phyloP scores from a whole-genome alignment of 2,113 vertebrate species.

The Amphiprion percula region DNA sequence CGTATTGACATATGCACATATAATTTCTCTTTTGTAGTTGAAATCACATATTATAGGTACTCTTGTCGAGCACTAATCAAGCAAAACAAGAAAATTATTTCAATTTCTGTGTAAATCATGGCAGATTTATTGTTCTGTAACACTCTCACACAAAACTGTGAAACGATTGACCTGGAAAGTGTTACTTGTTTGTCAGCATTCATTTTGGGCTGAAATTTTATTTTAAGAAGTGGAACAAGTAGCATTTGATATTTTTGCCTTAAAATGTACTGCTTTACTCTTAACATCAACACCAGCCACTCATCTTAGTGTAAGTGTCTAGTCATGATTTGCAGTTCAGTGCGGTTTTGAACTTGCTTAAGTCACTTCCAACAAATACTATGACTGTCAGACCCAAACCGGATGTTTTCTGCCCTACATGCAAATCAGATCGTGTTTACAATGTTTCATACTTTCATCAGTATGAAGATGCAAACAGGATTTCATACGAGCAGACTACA shows the following conservation, averaged over 20 bases:
- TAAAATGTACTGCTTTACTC: background rate
- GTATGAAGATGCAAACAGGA: background rate
- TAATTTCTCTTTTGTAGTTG: no score
- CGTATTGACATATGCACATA: no score
- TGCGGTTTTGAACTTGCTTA: background rate
- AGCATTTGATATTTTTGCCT: background rate
- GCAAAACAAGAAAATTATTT: no score
- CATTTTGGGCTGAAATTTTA: no score
- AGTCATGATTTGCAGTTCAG: background rate
- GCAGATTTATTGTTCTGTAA: no score
- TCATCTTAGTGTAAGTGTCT: background rate
- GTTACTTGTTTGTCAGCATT: no score
- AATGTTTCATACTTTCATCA: background rate
- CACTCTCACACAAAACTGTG: no score
- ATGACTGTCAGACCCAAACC: background rate
- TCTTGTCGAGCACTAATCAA: no score
- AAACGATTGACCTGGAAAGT: no score
- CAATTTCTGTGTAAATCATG: no score
- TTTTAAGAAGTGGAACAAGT: background rate
- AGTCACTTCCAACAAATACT: background rate
- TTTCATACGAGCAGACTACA: background rate
- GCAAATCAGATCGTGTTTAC: slow-evolving; percentile 9
- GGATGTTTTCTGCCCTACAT: slow-evolving; percentile 2
- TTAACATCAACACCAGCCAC: background rate
- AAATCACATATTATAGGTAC: no score